A percentile compares a stretch with the other conserved stretches of the same genome.
phyloP scores from a whole-genome alignment of 2,888 invertebrate genomes.

The Caenorhabditis afra region DNA sequence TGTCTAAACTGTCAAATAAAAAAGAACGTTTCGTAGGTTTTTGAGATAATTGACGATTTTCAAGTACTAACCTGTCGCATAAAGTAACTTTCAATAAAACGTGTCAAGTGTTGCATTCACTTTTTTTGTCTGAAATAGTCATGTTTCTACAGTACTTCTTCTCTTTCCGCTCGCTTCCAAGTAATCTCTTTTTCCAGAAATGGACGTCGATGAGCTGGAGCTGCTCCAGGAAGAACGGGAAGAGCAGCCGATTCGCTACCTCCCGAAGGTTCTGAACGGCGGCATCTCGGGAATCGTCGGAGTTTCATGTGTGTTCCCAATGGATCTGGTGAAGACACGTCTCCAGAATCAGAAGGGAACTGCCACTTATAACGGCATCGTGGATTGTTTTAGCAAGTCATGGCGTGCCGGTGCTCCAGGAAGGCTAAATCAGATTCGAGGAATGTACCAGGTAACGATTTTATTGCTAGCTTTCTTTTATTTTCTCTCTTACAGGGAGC shows the following conservation, averaged over 20 bases:
- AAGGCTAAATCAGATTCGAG: slow-evolving; percentile 42
- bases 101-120: background rate
- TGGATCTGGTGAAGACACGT: slow-evolving; percentile 96
- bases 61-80: slow-evolving; percentile 18
- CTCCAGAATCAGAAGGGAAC: slow-evolving; percentile 93
- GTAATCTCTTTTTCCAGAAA: slow-evolving; percentile 15
- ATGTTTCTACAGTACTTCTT: background rate
- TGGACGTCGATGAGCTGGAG: slow-evolving; percentile 66
- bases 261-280: slow-evolving; percentile 97
- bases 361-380: slow-evolving; percentile 92
- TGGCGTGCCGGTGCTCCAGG: slow-evolving; percentile 89
- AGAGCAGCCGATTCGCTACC: slow-evolving; percentile 61
- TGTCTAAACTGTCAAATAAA: slow-evolving; percentile 4
- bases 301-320: slow-evolving; percentile 93
- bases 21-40: slow-evolving; percentile 11
- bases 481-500: slow-evolving; percentile 55
- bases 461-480: slow-evolving; percentile 85
- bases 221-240: slow-evolving; percentile 53
- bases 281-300: slow-evolving; percentile 84
- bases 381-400: slow-evolving; percentile 96
- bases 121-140: background rate
- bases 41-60: background rate
- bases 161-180: background rate
- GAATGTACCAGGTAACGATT: slow-evolving; percentile 61
- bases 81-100: slow-evolving; percentile 12